These are phyloP conservation scores for Ascidia mentula DNA, from an alignment of 23 tunicate genomes.

Conservation along the genomic window DNA sequence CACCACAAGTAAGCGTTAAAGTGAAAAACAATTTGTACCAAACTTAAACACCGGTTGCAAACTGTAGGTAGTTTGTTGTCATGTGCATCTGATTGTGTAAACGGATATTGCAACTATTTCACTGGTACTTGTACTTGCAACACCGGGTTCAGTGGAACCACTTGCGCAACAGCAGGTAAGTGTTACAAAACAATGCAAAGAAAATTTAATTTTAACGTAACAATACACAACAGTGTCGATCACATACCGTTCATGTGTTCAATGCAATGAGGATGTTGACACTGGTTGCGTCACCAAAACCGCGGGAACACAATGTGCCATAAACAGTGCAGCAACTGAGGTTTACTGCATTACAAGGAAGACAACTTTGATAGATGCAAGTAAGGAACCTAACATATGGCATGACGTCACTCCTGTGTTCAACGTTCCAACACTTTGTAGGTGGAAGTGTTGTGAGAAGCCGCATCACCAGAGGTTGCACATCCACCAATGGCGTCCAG, in stretches of 20 bases:
- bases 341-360: constrained; percentile 13
- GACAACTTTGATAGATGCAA: not conserved
- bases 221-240: not conserved
- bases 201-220: not conserved
- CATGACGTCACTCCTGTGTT: not conserved
- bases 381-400: not conserved
- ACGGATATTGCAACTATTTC: constrained; percentile 41
- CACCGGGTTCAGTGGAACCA: not conserved
- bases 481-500: not conserved
- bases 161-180: constrained; percentile 26
- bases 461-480: constrained; percentile 28
- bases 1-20: not conserved
- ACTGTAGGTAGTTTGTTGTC: not conserved
- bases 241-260: constrained; percentile 23
- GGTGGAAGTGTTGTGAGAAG: constrained; percentile 5
- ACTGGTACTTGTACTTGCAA: constrained; percentile 36
- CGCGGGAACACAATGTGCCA: constrained; percentile 15
- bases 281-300: constrained; percentile 29
- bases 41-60: not conserved
- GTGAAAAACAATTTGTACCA: not conserved
- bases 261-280: constrained; percentile 23
- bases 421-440: not conserved
- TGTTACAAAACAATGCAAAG: not conserved
- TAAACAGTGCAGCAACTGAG: not conserved
- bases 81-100: constrained; percentile 29